A percentile compares a stretch with the other conserved stretches of the same genome.
Evolutionary conservation across 2,113 vertebrate genomes (phyloP).

Genomic region (Dendropsophus ebraccatus): DNA sequence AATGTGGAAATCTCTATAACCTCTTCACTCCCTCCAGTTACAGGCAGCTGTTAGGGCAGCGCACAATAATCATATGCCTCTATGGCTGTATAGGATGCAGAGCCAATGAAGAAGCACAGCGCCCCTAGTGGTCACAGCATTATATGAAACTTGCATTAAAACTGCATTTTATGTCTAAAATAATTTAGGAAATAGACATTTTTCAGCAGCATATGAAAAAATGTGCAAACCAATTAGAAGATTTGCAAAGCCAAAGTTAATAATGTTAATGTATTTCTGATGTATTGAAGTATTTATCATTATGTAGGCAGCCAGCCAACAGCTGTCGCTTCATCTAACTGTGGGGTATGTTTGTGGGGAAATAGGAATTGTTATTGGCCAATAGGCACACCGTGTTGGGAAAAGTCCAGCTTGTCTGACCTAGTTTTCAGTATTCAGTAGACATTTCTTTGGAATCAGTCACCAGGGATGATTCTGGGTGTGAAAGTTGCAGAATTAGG

Average conservation of each 20-base stretch:
- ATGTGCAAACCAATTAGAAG: neutral
- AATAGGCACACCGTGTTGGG: neutral
- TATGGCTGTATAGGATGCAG: neutral
- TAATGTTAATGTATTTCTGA: neutral
- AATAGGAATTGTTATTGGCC: neutral
- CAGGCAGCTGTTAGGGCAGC: neutral
- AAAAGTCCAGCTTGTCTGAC: neutral
- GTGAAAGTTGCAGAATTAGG: too few species aligned
- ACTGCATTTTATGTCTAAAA: neutral
- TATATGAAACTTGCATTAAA: neutral
- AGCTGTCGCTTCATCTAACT: neutral
- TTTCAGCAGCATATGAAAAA: neutral
- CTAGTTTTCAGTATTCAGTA: neutral
- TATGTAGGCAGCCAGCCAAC: neutral
- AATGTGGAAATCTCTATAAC: neutral
- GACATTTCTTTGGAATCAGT: neutral
- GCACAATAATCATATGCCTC: neutral
- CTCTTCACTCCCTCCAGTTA: neutral
- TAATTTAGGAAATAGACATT: neutral
- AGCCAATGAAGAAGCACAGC: neutral
- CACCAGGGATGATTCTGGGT: too few species aligned
- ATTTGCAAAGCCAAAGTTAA: neutral
- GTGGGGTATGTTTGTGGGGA: neutral
- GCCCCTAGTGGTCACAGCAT: slow-evolving; percentile 4
- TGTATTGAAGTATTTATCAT: neutral